phyloP scores from a whole-genome alignment of 2,797 vertebrate genomes.

The Chloroceryle inda region DNA sequence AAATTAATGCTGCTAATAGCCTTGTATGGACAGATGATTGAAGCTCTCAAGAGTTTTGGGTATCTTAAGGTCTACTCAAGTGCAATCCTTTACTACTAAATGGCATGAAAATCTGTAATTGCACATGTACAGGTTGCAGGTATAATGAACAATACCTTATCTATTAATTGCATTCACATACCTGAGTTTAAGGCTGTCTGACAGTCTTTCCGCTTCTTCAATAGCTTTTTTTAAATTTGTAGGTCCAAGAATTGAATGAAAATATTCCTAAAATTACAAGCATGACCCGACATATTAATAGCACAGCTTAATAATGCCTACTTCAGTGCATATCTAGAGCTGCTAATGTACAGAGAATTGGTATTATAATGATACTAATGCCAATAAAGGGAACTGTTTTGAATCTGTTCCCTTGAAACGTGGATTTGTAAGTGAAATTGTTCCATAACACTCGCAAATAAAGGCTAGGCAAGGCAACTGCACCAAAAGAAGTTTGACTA shows the following conservation, averaged over 20 bases:
- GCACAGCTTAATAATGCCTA: background rate
- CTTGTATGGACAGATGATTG: background rate
- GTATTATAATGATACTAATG: background rate
- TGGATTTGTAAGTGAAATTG: background rate
- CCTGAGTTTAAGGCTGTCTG: conserved; percentile 98
- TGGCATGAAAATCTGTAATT: background rate
- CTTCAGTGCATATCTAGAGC: background rate
- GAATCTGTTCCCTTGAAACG: background rate
- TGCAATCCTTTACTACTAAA: background rate
- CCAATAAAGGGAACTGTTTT: background rate
- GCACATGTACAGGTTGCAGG: background rate
- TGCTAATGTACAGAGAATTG: background rate
- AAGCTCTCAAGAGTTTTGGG: background rate
- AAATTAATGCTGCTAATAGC: background rate
- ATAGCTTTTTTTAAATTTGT: conserved; percentile 94
- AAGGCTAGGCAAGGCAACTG: background rate
- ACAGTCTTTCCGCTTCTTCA: conserved; percentile 97
- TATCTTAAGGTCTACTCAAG: background rate
- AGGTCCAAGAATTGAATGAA: conserved; percentile 90
- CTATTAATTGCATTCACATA: conserved; percentile 59
- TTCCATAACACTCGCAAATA: background rate
- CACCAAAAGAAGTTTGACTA: background rate
- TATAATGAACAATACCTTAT: background rate
- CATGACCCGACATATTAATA: background rate
- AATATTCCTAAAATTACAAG: conserved; percentile 88